Evolutionary conservation across 2,797 vertebrate genomes (phyloP), one percentile per base, ranked within the genome.

Genomic region (Esox masquinongy): DNA sequence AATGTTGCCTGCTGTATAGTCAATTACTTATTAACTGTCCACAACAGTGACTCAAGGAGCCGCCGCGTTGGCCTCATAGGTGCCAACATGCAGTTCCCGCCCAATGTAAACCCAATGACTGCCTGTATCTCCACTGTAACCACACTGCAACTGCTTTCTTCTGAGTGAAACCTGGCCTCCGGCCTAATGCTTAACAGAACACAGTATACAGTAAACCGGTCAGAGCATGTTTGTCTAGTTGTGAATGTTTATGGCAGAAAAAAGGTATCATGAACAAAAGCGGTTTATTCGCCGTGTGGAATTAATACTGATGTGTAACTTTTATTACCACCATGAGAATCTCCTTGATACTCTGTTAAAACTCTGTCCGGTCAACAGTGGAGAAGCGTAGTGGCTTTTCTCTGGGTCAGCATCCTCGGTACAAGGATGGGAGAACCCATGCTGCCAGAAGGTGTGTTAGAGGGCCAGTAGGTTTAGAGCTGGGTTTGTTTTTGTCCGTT

Each of bases 1-100:
- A 86, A 79, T 85, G 82, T 78, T 84, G 77, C 82, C 80, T 81
- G 84, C 43, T 61, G 74, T 74, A 34, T 73, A 74, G 80, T 82
- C 74, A 87, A 79, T 80, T 72, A 85, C 80, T 85, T 84, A 79
- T 82, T 81, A 80, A 87, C 75, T 78, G 77, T 80, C 77, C 53
- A 50, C 70, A 81, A 83, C 74, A 82, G 73, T 66, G 70, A 69
- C 50, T 84, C 8, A 73, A 75, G 78, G 79, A 80, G 59, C 29
- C 56, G 70, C 0, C 5, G 68, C n/a, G n/a, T n/a, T 76, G 4
- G 0, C 24, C 39, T 63, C 79, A 31, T 63, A 15, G 73, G 49
- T 6, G 68, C 49, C 15, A 67, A 64, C 70, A 78, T 70, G 47
- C 1, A 1, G 4, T 75, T 76, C 39, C 0, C 19, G 4, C 66